Conservation (phyloP, 2,797 vertebrate genomes). For the Myotis findleyi region DNA sequence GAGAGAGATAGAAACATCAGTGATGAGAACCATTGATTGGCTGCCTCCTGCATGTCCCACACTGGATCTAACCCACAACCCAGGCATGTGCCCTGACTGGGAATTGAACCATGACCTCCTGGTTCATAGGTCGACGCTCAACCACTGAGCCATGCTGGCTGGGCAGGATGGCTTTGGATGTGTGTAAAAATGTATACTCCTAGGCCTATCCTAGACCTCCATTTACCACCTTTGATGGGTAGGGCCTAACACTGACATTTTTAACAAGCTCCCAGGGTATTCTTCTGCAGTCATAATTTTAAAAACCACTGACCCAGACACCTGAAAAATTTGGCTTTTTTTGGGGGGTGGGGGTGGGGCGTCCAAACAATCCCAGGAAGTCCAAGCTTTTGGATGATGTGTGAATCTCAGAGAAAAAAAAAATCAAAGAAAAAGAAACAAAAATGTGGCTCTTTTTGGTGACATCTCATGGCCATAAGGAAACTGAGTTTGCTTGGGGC, state of each 20-base stretch:
- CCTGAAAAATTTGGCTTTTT: neutral
- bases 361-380: neutral
- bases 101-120: too few relatives aligned
- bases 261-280: neutral
- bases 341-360: too few relatives aligned
- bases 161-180: neutral
- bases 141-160: too few relatives aligned
- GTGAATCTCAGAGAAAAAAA: neutral
- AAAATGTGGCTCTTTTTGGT: neutral
- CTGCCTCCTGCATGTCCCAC: too few relatives aligned
- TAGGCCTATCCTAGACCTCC: neutral
- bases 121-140: too few relatives aligned
- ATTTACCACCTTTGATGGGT: neutral
- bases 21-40: too few relatives aligned
- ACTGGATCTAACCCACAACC: too few relatives aligned
- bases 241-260: neutral
- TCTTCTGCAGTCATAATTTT: neutral
- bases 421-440: neutral
- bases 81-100: too few relatives aligned
- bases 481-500: neutral
- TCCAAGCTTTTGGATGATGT: conserved; percentile 14
- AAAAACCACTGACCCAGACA: neutral
- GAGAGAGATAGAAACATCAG: too few relatives aligned
- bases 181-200: neutral
- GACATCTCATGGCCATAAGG: neutral